Base-by-base conservation (phyloP, 2,797 vertebrate genomes). In the Xenops minutus region DNA sequence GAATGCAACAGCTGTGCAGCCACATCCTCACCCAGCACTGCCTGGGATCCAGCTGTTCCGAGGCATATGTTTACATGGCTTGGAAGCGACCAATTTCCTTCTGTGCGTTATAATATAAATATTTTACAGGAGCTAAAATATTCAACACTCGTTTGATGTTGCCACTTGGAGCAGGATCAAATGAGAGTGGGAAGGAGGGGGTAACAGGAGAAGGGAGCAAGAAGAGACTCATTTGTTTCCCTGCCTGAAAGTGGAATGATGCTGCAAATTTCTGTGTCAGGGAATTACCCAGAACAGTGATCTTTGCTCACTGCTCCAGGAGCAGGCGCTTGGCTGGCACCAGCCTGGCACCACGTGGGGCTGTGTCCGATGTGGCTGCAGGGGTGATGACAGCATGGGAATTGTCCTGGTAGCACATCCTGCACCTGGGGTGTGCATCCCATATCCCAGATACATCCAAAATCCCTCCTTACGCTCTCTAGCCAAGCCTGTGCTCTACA, bases 71-170 rank as follows among this genome's bases (percentile, higher is more conserved):
- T 95, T 88, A 63, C 93, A 39, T 0, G 91, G 68, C 78, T 87
- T 13, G 83, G 90, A 95, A 96, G 92, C 29, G 2, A n/a, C 90
- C 67, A 0, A 63, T 95, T 94, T 95, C 92, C 85, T 95, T 89
- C 93, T 37, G 8, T 48, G 77, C 9, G 0, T 87, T 66, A 20
- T 9, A 21, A 63, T 30, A 87, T 85, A 67, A 92, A 91, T 95
- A 76, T 94, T 92, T 93, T 30, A 94, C 41, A 8, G 93, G 51
- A 94, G 77, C 77, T 90, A 37, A 95, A 93, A 87, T 49, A 92
- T 85, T 59, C 92, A 48, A 3, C 37, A 1, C 44, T 51, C 2
- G 8, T 87, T 90, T 92, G 93, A 79, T 82, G 93, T 26, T 75
- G 92, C 90, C 94, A 89, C 92, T 23, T 69, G 69, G 94, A 90